A percentile compares a stretch with the other conserved stretches of the same genome.
Conservation (phyloP, 2,797 vertebrate species). For the Amniataba percoides region DNA sequence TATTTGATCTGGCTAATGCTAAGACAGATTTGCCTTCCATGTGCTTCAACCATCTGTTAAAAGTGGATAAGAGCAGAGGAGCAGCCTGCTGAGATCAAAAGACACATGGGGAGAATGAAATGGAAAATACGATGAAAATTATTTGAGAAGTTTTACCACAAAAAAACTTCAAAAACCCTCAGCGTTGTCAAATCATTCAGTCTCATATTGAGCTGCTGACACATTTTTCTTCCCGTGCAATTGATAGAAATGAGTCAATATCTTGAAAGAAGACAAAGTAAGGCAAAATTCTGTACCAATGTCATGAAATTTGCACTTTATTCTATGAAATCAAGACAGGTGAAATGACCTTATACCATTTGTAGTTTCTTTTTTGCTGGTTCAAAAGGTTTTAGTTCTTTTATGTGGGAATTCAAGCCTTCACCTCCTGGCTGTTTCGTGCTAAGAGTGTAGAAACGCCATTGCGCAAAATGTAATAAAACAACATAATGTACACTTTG, state of each 20-base stretch:
- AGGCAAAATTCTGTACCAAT: not conserved
- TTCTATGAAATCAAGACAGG: constrained; percentile 13
- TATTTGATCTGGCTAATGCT: constrained; percentile 73
- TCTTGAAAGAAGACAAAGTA: not conserved
- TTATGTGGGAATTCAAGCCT: not conserved
- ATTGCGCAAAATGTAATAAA: constrained; percentile 25
- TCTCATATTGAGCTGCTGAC: constrained; percentile 21
- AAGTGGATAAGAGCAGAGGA: constrained; percentile 72
- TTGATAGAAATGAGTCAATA: constrained; percentile 10
- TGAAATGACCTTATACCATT: not conserved
- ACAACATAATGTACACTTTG: not conserved
- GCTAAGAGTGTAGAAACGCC: constrained; percentile 2
- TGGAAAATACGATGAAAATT: constrained; percentile 62
- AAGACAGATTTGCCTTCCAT: constrained; percentile 67
- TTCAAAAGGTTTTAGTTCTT: not conserved
- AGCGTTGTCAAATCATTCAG: constrained; percentile 30
- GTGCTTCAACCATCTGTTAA: constrained; percentile 70
- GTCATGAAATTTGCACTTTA: not conserved
- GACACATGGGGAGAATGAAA: constrained; percentile 72
- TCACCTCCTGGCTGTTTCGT: not conserved
- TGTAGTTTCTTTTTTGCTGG: not conserved
- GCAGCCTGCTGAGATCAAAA: constrained; percentile 82
- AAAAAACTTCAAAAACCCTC: constrained; percentile 49
- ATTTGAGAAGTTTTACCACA: constrained; percentile 61
- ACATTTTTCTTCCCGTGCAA: not conserved